These are phyloP conservation scores for Drosophila histrio DNA, from an alignment of 2,888 invertebrate genomes.

Conservation along the genomic window DNA sequence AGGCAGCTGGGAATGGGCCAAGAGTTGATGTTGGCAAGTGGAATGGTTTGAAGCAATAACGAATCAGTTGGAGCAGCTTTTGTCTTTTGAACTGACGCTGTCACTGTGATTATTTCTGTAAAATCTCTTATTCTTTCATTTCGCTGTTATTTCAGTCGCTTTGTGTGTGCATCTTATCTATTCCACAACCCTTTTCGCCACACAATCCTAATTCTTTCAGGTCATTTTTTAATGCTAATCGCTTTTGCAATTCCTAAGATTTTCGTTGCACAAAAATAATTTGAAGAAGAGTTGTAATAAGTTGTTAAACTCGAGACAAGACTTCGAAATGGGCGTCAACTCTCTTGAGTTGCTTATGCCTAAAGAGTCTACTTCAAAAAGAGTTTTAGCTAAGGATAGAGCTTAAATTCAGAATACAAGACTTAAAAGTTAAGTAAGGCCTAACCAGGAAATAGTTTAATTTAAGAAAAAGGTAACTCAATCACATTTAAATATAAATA, in stretches of 20 bases:
- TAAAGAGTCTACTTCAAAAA: too few species aligned
- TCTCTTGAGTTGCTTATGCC: too few species aligned
- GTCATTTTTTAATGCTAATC: not conserved
- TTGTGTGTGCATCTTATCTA: slow-evolving; percentile 5
- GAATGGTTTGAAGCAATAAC: not conserved
- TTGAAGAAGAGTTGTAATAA: not conserved
- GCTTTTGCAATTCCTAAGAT: not conserved
- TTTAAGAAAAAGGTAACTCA: too few species aligned
- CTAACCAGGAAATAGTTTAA: too few species aligned
- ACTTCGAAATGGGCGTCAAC: not conserved
- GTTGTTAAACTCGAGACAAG: not conserved
- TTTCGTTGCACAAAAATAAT: not conserved
- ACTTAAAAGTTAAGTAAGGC: too few species aligned
- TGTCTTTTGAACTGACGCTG: slow-evolving; percentile 40
- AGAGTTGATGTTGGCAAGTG: not conserved
- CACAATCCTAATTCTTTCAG: not conserved
- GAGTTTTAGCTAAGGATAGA: too few species aligned
- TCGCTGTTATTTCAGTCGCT: not conserved
- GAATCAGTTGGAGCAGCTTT: slow-evolving; percentile 7
- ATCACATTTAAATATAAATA: too few species aligned
- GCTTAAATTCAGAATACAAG: too few species aligned
- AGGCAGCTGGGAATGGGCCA: not conserved
- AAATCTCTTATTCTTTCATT: slow-evolving; percentile 5
- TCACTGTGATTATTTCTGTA: slow-evolving; percentile 33
- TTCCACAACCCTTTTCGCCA: not conserved